These are phyloP conservation scores for Leucophenga montana DNA, from an alignment of 2,888 invertebrate species.

Conservation along the genomic window DNA sequence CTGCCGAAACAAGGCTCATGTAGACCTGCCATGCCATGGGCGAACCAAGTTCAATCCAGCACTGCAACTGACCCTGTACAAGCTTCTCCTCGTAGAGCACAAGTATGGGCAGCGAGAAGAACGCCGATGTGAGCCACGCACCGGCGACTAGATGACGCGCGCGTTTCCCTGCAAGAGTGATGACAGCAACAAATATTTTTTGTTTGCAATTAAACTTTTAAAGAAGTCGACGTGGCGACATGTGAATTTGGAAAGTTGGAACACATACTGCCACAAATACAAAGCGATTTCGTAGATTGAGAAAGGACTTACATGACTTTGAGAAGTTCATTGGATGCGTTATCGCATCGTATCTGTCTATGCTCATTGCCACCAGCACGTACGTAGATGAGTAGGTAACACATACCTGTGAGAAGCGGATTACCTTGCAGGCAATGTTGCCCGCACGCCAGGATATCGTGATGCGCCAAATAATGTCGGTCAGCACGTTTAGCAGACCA, in stretches of 20 bases:
- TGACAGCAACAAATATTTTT: slow-evolving; percentile 44
- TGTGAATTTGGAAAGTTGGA: too few species aligned
- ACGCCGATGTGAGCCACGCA: slow-evolving; percentile 87
- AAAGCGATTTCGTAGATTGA: not conserved
- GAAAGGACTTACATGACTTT: slow-evolving; percentile 86
- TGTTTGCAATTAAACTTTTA: slow-evolving; percentile 53
- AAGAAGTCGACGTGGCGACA: not conserved
- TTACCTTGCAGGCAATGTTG: slow-evolving; percentile 89
- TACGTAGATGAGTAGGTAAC: slow-evolving; percentile 95
- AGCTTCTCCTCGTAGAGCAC: slow-evolving; percentile 86
- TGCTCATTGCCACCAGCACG: slow-evolving; percentile 91
- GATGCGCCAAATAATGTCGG: slow-evolving; percentile 91
- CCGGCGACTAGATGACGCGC: slow-evolving; percentile 84
- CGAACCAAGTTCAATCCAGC: slow-evolving; percentile 89
- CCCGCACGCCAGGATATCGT: slow-evolving; percentile 93
- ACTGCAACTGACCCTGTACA: slow-evolving; percentile 85
- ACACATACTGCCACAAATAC: not conserved
- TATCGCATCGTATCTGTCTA: slow-evolving; percentile 94
- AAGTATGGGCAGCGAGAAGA: slow-evolving; percentile 88
- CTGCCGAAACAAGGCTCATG: slow-evolving; percentile 86
- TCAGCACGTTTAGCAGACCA: slow-evolving; percentile 89
- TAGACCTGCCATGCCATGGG: slow-evolving; percentile 89
- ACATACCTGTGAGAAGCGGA: slow-evolving; percentile 88
- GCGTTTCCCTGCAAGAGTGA: slow-evolving; percentile 80
- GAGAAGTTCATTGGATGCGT: slow-evolving; percentile 96